Conservation (phyloP, 35 echinoderm and acorn worm species). For the Lytechinus pictus region DNA sequence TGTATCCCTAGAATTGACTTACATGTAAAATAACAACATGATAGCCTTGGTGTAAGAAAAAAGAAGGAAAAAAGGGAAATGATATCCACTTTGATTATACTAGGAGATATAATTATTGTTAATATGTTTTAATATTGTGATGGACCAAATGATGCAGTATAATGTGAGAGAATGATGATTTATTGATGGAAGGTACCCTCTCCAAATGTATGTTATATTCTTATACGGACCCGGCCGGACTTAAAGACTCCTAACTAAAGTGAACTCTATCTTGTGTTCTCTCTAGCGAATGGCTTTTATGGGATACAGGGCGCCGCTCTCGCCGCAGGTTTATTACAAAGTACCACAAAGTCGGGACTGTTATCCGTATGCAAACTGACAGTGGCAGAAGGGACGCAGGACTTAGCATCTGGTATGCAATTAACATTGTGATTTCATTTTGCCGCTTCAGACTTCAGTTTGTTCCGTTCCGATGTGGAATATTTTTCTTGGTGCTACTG, state of each 20-base stretch:
- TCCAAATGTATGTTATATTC: slow-evolving; percentile 6
- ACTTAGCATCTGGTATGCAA: background rate
- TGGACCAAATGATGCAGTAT: background rate
- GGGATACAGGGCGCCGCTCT: slow-evolving; percentile 42
- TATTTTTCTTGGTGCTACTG: background rate
- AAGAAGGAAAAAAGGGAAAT: background rate
- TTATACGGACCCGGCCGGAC: background rate
- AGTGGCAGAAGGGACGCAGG: background rate
- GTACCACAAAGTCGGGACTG: slow-evolving; percentile 50
- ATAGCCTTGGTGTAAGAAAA: background rate
- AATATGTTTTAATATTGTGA: background rate
- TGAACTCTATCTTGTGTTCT: slow-evolving; percentile 41
- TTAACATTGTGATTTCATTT: background rate
- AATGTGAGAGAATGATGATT: background rate
- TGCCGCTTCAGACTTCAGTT: background rate
- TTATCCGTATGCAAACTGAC: slow-evolving; percentile 49
- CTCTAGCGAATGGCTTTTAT: slow-evolving; percentile 40
- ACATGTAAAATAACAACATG: background rate
- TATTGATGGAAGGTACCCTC: background rate
- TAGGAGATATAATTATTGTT: background rate
- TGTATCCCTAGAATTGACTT: background rate
- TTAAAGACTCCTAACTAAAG: background rate
- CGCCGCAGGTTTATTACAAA: slow-evolving; percentile 52
- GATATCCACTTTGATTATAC: background rate
- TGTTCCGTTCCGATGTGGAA: background rate